phyloP scores from a whole-genome alignment of 2,797 vertebrate genomes.

The Ammospiza maritima region DNA sequence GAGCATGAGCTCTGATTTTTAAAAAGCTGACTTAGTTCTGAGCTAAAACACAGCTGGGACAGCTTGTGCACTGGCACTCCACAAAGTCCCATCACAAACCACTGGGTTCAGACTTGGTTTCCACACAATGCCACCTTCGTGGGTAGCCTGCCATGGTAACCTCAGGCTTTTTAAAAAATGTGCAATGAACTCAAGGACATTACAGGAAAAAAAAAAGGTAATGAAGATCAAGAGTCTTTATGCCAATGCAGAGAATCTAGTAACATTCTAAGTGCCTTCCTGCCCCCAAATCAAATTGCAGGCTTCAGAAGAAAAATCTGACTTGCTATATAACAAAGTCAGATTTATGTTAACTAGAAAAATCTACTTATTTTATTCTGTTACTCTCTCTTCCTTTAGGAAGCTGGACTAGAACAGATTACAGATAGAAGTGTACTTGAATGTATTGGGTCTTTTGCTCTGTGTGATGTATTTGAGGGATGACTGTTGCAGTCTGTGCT shows the following conservation, averaged over 20 bases:
- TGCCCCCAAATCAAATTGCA: not conserved
- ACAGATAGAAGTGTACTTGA: not conserved
- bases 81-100: not conserved
- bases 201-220: not conserved
- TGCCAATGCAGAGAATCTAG: not conserved
- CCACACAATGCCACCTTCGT: rapidly evolving
- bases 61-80: not conserved
- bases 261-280: not conserved
- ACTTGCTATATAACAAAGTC: not conserved
- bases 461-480: not conserved
- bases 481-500: not conserved
- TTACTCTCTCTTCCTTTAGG: not conserved
- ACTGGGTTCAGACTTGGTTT: not conserved
- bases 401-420: not conserved
- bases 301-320: not conserved
- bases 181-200: not conserved
- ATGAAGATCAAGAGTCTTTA: not conserved
- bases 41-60: not conserved
- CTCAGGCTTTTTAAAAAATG: not conserved
- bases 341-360: not conserved
- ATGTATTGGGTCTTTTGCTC: not conserved
- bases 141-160: not conserved
- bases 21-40: not conserved
- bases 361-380: not conserved
- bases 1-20: not conserved